Evolutionary conservation across 37 sponge, comb jelly and placozoan genomes (phyloP).

Genomic region (Cladorhizidae sp.): DNA sequence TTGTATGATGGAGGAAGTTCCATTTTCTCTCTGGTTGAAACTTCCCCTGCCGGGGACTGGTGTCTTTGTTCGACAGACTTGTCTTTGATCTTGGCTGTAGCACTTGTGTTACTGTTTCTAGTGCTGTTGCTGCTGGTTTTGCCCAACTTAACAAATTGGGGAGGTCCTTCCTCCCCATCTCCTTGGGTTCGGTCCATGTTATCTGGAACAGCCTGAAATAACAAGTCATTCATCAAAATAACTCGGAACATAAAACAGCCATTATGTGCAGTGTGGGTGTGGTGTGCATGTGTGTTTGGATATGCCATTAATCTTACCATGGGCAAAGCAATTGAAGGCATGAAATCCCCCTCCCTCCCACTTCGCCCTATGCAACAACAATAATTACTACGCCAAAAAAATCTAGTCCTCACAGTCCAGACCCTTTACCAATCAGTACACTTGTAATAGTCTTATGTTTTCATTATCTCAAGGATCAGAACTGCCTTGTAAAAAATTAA

Average conservation of each 20-base stretch:
- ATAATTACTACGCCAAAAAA: no score
- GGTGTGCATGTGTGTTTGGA: no score
- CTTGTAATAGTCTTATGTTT: no score
- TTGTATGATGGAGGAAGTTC: conserved; percentile 9
- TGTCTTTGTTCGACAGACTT: neutral
- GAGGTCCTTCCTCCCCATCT: conserved; percentile 17
- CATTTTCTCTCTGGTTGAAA: conserved; percentile 14
- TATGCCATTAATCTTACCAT: no score
- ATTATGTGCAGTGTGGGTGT: no score
- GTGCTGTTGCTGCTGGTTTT: neutral
- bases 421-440: no score
- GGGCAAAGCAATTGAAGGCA: no score
- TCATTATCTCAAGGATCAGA: no score
- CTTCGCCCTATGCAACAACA: no score
- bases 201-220: conserved; percentile 22
- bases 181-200: conserved; percentile 25
- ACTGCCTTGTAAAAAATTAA: no score
- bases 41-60: conserved; percentile 13
- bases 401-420: no score
- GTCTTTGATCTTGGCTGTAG: neutral
- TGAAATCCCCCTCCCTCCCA: no score
- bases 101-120: neutral
- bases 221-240: neutral
- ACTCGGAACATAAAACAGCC: neutral
- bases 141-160: conserved; percentile 35